Percentiles rank a stretch among this genome's conserved stretches.
These are phyloP conservation scores for Parnassius orleans DNA, from an alignment of 2,888 invertebrate species.

Conservation along the genomic window DNA sequence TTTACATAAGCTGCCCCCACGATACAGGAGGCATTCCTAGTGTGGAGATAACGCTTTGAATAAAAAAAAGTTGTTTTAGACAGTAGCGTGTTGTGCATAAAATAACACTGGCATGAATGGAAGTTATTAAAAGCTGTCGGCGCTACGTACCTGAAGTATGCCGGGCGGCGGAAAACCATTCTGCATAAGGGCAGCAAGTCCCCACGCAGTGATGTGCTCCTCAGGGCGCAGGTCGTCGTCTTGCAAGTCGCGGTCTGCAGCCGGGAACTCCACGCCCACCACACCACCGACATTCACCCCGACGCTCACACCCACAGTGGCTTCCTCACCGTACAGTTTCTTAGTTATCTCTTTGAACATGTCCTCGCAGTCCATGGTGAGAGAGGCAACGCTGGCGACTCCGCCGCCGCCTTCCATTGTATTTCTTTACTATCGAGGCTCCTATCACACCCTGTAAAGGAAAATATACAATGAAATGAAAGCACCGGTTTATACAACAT, in stretches of 20 bases:
- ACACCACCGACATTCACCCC: conserved; percentile 63
- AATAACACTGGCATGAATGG: too few relatives aligned
- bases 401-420: conserved; percentile 76
- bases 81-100: too few relatives aligned
- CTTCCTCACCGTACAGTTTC: conserved; percentile 93
- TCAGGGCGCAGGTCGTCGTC: conserved; percentile 83
- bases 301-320: conserved; percentile 79
- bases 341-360: conserved; percentile 96
- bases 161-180: conserved; percentile 85
- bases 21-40: too few relatives aligned
- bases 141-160: conserved; percentile 65
- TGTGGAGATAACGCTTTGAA: too few relatives aligned
- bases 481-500: background rate
- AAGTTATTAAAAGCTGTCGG: too few relatives aligned
- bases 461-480: background rate
- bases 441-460: conserved; percentile 46
- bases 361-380: conserved; percentile 88
- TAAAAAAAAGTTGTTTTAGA: too few relatives aligned
- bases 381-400: conserved; percentile 70
- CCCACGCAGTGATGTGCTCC: conserved; percentile 87
- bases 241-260: conserved; percentile 73
- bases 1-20: too few relatives aligned
- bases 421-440: conserved; percentile 35
- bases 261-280: conserved; percentile 66
- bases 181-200: conserved; percentile 88